A percentile compares a stretch with the other conserved stretches of the same genome.
These are phyloP conservation scores for Martes flavigula DNA, from an alignment of 2,797 vertebrate genomes.

Conservation along the genomic window DNA sequence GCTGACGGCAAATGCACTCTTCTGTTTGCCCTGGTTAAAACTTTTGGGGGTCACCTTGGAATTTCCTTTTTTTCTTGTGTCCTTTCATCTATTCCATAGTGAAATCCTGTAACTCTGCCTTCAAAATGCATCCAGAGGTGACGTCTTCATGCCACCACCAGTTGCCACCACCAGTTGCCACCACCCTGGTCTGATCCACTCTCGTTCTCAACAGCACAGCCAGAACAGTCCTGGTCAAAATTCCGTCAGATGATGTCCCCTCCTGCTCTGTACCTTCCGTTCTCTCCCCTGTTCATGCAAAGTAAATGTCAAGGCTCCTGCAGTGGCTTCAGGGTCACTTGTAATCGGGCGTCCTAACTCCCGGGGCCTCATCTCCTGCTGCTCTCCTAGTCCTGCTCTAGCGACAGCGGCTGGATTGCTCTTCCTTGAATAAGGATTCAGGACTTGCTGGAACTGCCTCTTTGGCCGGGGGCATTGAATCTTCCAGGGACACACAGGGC, in stretches of 20 bases:
- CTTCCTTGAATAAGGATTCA: not conserved
- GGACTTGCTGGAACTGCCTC: not conserved
- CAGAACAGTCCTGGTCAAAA: not conserved
- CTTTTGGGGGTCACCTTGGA: not conserved
- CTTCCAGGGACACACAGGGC: not conserved
- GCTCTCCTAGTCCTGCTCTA: not conserved
- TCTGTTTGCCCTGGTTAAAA: not conserved
- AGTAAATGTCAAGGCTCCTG: not conserved
- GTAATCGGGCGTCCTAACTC: not conserved
- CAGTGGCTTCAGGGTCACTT: no score
- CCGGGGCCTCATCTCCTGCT: not conserved
- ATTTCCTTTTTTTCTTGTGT: not conserved
- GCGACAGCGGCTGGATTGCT: not conserved
- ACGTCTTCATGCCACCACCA: not conserved
- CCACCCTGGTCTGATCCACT: no score
- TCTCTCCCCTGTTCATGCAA: not conserved
- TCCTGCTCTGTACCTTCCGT: not conserved
- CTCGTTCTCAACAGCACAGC: not conserved
- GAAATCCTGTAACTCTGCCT: not conserved
- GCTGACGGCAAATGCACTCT: not conserved
- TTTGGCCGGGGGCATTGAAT: accelerated
- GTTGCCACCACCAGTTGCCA: no score
- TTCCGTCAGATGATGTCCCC: accelerated
- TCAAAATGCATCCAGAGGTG: not conserved
- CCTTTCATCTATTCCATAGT: not conserved